Conservation (phyloP, 2,797 vertebrate genomes). For the Halcyon chelicuti region DNA sequence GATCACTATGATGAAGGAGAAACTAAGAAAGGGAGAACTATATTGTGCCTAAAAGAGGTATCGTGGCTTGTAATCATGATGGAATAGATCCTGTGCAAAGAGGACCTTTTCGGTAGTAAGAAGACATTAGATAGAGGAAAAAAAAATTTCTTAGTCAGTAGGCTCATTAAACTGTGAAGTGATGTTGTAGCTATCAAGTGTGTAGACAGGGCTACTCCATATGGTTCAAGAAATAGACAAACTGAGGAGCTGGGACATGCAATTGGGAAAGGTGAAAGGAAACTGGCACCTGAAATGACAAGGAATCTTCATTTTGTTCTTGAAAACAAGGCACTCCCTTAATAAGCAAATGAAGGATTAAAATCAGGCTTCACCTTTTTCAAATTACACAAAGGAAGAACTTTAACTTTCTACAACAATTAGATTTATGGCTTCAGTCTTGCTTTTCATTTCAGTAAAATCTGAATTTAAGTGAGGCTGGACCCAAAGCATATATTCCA, state of each 20-base stretch:
- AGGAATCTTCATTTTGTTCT: not conserved
- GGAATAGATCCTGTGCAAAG: not conserved
- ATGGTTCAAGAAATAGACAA: not conserved
- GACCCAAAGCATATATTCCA: not conserved
- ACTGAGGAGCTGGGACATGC: not conserved
- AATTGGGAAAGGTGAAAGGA: not conserved
- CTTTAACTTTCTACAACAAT: not conserved
- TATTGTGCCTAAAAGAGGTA: not conserved
- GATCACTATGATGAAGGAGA: not conserved
- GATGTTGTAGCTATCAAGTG: not conserved
- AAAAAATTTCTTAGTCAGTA: not conserved
- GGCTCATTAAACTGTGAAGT: not conserved
- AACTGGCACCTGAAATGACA: not conserved
- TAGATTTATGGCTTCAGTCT: not conserved
- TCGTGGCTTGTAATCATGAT: not conserved
- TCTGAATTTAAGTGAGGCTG: not conserved
- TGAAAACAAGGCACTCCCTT: not conserved
- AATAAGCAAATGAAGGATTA: not conserved
- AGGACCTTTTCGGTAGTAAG: not conserved
- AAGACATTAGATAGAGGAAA: not conserved
- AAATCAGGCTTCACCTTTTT: not conserved
- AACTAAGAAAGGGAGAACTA: not conserved
- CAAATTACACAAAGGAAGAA: not conserved
- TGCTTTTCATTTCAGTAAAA: not conserved
- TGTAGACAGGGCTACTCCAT: not conserved